Conservation (phyloP, 2,888 invertebrate genomes). For the Rhagophthalmus giganteus region DNA sequence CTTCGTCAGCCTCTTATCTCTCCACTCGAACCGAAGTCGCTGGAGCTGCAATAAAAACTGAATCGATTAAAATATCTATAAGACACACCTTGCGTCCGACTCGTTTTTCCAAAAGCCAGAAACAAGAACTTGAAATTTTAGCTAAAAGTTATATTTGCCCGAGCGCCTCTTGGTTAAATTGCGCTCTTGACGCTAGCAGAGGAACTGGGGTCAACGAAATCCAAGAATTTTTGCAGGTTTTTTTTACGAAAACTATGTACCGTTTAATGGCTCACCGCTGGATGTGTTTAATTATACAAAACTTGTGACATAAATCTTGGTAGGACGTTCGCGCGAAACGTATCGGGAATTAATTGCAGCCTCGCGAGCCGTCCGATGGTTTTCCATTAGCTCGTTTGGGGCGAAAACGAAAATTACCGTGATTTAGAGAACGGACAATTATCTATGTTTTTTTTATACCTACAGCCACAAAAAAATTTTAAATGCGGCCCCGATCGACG, state of each 20-base stretch:
- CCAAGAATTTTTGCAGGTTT: slow-evolving; percentile 1
- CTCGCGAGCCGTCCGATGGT: too few relatives aligned
- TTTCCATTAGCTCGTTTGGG: too few relatives aligned
- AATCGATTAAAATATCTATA: slow-evolving; percentile 17
- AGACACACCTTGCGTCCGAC: slow-evolving; percentile 8
- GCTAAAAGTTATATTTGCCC: not conserved
- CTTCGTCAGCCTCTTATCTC: slow-evolving; percentile 17
- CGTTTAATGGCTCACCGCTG: not conserved
- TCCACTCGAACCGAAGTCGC: slow-evolving; percentile 5
- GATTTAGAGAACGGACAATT: too few relatives aligned
- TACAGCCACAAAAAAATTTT: too few relatives aligned
- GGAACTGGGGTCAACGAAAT: slow-evolving; percentile 6
- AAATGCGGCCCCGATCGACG: too few relatives aligned
- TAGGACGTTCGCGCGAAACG: too few relatives aligned
- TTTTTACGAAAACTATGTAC: not conserved
- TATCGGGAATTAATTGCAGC: too few relatives aligned
- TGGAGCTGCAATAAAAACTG: slow-evolving; percentile 17
- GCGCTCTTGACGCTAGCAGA: too few relatives aligned
- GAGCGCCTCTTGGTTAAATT: too few relatives aligned
- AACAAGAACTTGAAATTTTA: not conserved
- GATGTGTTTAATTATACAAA: not conserved
- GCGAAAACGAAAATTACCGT: too few relatives aligned
- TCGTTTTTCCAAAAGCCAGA: slow-evolving; percentile 5
- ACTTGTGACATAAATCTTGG: not conserved
- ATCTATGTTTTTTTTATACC: too few relatives aligned